Percentiles rank a stretch among this genome's conserved stretches.
Conservation (phyloP, 2,113 vertebrate species). For the Limanda limanda region DNA sequence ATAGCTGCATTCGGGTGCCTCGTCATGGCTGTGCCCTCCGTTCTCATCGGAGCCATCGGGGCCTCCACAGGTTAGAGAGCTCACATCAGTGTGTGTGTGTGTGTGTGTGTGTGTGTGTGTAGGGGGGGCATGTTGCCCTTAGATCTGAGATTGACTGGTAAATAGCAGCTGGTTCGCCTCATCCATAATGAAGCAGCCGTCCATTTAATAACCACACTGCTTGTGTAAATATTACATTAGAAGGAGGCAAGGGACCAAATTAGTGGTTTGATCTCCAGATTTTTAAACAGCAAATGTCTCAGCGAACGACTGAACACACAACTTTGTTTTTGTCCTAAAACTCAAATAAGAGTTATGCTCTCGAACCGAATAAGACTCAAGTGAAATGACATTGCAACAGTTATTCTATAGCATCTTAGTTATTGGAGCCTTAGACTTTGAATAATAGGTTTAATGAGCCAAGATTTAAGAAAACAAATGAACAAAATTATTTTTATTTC, state of each 20-base stretch:
- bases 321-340: constrained; percentile 14
- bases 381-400: background rate
- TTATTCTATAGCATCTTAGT: too few species aligned
- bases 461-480: background rate
- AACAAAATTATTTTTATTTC: too few species aligned
- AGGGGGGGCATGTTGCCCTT: constrained; percentile 62
- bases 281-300: constrained; percentile 61
- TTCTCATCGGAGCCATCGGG: constrained; percentile 96
- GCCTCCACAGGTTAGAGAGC: constrained; percentile 92
- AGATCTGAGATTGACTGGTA: constrained; percentile 78
- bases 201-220: constrained; percentile 74
- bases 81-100: background rate
- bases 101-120: background rate
- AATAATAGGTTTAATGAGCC: background rate
- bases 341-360: background rate
- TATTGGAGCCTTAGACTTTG: background rate
- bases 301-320: constrained; percentile 42
- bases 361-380: background rate
- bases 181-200: constrained; percentile 82
- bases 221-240: constrained; percentile 84
- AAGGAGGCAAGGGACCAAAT: constrained; percentile 78
- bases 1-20: constrained; percentile 96
- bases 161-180: constrained; percentile 85
- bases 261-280: constrained; percentile 76
- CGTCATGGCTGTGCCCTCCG: constrained; percentile 93